Conservation (phyloP, 2,888 invertebrate genomes). For the Metallyticus violacea region DNA sequence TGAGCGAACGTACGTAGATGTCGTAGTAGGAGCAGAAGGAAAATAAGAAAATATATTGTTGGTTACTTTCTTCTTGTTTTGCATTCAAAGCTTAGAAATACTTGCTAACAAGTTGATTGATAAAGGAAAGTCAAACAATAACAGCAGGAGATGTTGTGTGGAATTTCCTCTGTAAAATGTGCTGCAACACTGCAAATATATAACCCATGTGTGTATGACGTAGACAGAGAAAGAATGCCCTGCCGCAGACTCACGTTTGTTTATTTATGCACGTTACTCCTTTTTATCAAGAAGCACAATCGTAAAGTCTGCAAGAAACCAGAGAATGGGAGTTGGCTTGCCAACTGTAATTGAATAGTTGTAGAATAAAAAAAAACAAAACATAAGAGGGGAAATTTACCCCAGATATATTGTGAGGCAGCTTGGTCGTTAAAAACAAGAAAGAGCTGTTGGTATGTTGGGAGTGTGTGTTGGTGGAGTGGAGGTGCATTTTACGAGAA, state of each 20-base stretch:
- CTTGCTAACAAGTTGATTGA: not conserved
- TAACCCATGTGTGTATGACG: not conserved
- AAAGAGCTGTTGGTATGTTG: no score
- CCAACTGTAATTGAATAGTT: not conserved
- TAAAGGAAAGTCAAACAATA: not conserved
- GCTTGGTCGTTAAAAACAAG: not conserved
- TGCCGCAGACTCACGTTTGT: not conserved
- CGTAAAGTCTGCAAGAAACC: not conserved
- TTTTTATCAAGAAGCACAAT: not conserved
- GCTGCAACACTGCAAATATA: not conserved
- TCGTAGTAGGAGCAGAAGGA: no score
- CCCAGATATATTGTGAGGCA: not conserved
- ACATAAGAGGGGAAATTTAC: not conserved
- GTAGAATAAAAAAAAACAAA: not conserved
- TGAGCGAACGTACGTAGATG: no score
- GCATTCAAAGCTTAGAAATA: not conserved
- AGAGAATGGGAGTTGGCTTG: not conserved
- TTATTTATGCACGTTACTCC: not conserved
- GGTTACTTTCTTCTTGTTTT: no score
- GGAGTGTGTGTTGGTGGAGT: no score
- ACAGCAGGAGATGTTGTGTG: not conserved
- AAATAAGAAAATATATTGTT: no score
- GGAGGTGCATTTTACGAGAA: not conserved
- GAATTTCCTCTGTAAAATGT: not conserved
- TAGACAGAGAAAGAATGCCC: not conserved